These are phyloP conservation scores for Steinernema hermaphroditum DNA, from an alignment of 2,888 invertebrate species.

Conservation along the genomic window DNA sequence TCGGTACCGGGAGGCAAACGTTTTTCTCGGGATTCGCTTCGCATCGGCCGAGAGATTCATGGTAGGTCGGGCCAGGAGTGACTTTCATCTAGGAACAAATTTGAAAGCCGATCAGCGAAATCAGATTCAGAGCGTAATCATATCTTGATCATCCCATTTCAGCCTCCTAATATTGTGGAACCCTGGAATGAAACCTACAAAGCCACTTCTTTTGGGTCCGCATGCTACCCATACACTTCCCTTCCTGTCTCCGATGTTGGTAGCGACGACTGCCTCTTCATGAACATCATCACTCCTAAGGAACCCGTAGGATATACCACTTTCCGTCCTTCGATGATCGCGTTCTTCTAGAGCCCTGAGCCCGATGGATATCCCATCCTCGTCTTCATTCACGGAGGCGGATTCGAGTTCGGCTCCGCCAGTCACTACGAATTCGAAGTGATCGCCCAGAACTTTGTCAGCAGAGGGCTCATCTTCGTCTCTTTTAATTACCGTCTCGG, in stretches of 20 bases:
- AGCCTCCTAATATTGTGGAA: neutral
- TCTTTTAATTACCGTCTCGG: conserved; percentile 90
- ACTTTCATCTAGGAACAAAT: neutral
- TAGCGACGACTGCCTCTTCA: conserved; percentile 85
- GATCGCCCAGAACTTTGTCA: conserved; percentile 47
- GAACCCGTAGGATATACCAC: neutral
- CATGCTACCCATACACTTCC: neutral
- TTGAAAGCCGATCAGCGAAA: too few relatives aligned
- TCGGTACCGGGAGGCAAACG: neutral
- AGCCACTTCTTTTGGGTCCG: neutral
- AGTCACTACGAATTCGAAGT: conserved; percentile 50
- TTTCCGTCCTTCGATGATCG: too few relatives aligned
- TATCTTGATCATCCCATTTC: neutral
- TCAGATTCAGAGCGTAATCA: too few relatives aligned
- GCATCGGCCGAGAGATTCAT: neutral
- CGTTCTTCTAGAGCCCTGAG: neutral
- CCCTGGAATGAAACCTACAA: neutral
- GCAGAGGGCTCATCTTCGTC: conserved; percentile 85
- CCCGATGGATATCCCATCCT: conserved; percentile 78
- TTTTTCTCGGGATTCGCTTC: neutral
- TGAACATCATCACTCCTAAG: conserved; percentile 83
- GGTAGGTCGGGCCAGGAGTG: neutral
- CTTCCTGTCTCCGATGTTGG: neutral
- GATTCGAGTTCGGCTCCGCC: conserved; percentile 78
- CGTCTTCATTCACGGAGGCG: conserved; percentile 92